Percentiles rank a stretch among this genome's conserved stretches.
These are phyloP conservation scores for Beris chalybata DNA, from an alignment of 2,888 invertebrate genomes.

Conservation along the genomic window DNA sequence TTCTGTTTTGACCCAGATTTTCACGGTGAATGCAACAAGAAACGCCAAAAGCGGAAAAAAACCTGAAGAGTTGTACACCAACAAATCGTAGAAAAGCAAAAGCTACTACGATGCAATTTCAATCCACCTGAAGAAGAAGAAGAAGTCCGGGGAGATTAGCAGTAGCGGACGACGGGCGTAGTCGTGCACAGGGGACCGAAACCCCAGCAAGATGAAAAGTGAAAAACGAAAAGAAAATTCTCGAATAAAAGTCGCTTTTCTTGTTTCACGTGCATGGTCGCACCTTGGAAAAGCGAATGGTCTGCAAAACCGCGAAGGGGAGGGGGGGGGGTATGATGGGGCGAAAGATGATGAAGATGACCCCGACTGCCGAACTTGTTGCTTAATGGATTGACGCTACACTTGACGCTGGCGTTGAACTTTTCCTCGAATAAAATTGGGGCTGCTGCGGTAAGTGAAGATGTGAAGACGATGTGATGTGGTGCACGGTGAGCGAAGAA, in stretches of 20 bases:
- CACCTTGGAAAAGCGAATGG: too few relatives aligned
- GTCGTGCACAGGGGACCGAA: slow-evolving; percentile 16
- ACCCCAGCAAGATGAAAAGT: neutral
- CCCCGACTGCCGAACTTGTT: too few relatives aligned
- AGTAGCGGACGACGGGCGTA: neutral
- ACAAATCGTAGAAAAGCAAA: slow-evolving; percentile 3
- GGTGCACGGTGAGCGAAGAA: slow-evolving; percentile 11
- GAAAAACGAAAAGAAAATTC: neutral
- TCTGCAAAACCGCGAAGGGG: too few relatives aligned
- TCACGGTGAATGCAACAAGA: slow-evolving; percentile 16
- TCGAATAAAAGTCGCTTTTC: neutral
- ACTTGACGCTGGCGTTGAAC: slow-evolving; percentile 17
- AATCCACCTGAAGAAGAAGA: neutral
- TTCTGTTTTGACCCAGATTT: slow-evolving; percentile 31
- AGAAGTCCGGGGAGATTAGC: neutral
- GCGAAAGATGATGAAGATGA: neutral
- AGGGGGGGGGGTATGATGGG: neutral
- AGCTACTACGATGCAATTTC: neutral
- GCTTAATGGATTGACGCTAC: neutral
- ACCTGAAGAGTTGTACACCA: neutral
- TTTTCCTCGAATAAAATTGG: slow-evolving; percentile 29
- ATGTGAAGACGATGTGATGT: neutral
- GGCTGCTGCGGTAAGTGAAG: slow-evolving; percentile 19
- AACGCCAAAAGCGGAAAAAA: slow-evolving; percentile 25
- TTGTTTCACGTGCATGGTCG: too few relatives aligned